Conservation (phyloP, 2,888 invertebrate species). For the Pristionchus arcanus region DNA sequence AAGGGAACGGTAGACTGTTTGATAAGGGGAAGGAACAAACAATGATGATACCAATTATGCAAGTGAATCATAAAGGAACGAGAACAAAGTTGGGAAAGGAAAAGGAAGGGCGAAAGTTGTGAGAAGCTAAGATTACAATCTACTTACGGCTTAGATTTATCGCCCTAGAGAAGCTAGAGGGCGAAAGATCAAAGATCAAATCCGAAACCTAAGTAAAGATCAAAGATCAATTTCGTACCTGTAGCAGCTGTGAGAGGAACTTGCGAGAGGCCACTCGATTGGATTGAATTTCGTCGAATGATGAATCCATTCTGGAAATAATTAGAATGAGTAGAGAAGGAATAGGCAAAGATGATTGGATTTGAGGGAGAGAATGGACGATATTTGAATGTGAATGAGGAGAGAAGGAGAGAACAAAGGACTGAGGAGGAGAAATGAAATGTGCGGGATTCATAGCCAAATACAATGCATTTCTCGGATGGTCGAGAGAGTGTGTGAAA, state of each 20-base stretch:
- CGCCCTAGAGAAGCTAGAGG: neutral
- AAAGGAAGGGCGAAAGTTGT: constrained; percentile 20
- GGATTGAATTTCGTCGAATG: constrained; percentile 51
- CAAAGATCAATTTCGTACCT: constrained; percentile 31
- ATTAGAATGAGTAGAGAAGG: neutral
- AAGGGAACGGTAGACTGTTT: constrained; percentile 27
- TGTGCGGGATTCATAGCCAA: constrained; percentile 16
- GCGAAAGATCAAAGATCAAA: constrained; percentile 10
- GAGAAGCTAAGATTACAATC: neutral
- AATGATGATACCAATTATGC: constrained; percentile 30
- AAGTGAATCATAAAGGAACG: constrained; percentile 30
- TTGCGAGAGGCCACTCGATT: constrained; percentile 54
- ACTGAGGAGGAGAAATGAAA: constrained; percentile 1
- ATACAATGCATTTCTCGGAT: neutral
- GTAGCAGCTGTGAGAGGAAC: constrained; percentile 54
- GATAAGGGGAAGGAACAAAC: constrained; percentile 30
- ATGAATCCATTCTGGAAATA: constrained; percentile 31
- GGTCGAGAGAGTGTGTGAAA: constrained; percentile 2
- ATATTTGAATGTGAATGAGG: constrained; percentile 17
- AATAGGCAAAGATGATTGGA: constrained; percentile 2
- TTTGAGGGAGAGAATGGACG: constrained; percentile 1
- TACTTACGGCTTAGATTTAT: neutral
- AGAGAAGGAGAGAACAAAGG: neutral
- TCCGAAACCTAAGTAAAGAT: neutral
- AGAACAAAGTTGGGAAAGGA: neutral